Evolutionary conservation across 2,888 invertebrate species (phyloP).

Genomic region (Mactromeris polynyma): DNA sequence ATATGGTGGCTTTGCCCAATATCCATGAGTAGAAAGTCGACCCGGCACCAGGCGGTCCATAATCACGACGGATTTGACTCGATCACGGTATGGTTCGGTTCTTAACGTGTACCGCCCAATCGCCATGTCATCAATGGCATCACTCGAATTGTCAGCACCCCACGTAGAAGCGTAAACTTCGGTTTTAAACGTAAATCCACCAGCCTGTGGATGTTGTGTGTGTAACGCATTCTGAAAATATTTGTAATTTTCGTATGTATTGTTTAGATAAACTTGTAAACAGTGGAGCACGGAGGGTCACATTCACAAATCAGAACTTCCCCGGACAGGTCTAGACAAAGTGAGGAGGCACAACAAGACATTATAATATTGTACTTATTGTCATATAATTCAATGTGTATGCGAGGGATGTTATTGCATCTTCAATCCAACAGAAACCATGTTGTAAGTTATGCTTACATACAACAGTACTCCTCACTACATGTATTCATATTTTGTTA

Average conservation of each 20-base stretch:
- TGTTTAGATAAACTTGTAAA: too few species aligned
- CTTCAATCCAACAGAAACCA: too few species aligned
- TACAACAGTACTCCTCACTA: too few species aligned
- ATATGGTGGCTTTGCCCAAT: conserved; percentile 26
- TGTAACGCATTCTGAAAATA: conserved; percentile 33
- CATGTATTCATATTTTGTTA: too few species aligned
- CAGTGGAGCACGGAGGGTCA: too few species aligned
- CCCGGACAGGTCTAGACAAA: too few species aligned
- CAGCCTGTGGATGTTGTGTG: conserved; percentile 17
- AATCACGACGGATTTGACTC: conserved; percentile 41
- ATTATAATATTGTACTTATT: too few species aligned
- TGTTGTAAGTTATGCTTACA: too few species aligned
- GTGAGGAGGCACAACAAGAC: too few species aligned
- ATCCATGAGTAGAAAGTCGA: conserved; percentile 50
- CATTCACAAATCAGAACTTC: too few species aligned
- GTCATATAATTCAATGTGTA: too few species aligned
- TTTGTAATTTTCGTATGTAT: background rate
- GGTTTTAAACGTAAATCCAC: conserved; percentile 47
- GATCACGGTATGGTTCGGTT: conserved; percentile 31
- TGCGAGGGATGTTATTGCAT: too few species aligned
- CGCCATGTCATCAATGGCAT: background rate
- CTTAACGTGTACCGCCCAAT: conserved; percentile 38
- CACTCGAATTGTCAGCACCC: conserved; percentile 31
- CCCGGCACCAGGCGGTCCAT: conserved; percentile 36
- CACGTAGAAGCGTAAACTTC: conserved; percentile 53